A percentile compares a stretch with the other conserved stretches of the same genome.
These are phyloP conservation scores for Hydrophis major DNA, from an alignment of 2,797 vertebrate species.

Conservation along the genomic window DNA sequence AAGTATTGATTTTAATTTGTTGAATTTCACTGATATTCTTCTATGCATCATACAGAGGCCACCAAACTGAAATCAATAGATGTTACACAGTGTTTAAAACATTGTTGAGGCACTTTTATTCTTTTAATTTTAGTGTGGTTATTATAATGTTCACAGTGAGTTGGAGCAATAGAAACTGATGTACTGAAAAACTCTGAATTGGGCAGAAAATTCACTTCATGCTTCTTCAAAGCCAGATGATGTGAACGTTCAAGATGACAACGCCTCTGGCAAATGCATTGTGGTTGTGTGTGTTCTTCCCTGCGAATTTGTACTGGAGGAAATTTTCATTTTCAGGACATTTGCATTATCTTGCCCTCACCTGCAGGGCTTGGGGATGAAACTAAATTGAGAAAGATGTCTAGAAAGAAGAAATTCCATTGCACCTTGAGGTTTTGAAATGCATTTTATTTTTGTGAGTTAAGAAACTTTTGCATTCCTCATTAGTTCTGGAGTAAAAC, in stretches of 20 bases:
- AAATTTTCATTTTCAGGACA: not conserved
- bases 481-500: conserved; percentile 48
- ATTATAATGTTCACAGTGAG: not conserved
- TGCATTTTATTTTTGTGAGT: conserved; percentile 38
- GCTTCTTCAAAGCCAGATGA: not conserved
- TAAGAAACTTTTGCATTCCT: conserved; percentile 41
- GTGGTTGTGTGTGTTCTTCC: not conserved
- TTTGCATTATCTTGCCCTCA: not conserved
- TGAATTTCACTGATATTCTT: not conserved
- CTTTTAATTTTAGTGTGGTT: not conserved
- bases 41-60: not conserved
- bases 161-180: not conserved
- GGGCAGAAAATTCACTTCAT: rapidly evolving
- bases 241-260: not conserved
- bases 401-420: conserved; percentile 6
- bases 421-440: conserved; percentile 27
- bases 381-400: not conserved
- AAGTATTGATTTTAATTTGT: not conserved
- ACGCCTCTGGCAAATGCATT: not conserved
- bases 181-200: not conserved
- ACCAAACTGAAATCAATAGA: not conserved
- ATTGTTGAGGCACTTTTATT: not conserved
- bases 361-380: not conserved
- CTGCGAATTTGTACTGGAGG: not conserved
- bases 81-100: not conserved